Evolutionary conservation across 2,888 invertebrate species (phyloP).

Genomic region (Iselma pallidipennis): DNA sequence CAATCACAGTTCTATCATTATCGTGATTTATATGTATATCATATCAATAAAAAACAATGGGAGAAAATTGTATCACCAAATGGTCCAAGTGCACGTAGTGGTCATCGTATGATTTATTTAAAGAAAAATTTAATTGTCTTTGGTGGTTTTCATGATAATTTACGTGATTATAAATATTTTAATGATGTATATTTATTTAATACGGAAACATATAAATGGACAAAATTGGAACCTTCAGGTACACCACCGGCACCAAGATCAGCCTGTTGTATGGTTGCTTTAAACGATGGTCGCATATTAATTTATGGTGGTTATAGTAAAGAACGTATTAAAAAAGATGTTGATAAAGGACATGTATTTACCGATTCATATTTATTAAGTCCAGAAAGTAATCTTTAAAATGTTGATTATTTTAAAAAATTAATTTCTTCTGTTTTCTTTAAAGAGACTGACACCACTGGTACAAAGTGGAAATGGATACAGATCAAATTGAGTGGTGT

Average conservation of each 20-base stretch:
- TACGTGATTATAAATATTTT: constrained; percentile 83
- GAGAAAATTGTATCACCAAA: constrained; percentile 75
- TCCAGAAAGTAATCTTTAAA: constrained; percentile 70
- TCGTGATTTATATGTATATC: constrained; percentile 87
- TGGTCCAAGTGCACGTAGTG: constrained; percentile 83
- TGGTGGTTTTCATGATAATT: constrained; percentile 92
- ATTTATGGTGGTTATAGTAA: constrained; percentile 81
- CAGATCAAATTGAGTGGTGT: constrained; percentile 68
- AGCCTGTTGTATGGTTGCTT: constrained; percentile 75
- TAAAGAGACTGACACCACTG: constrained; percentile 64
- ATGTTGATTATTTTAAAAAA: constrained; percentile 1
- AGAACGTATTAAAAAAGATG: constrained; percentile 72
- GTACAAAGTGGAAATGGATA: constrained; percentile 73
- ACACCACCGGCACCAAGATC: constrained; percentile 76
- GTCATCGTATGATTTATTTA: constrained; percentile 83
- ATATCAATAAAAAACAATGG: constrained; percentile 71
- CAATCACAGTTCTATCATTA: constrained; percentile 94
- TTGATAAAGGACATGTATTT: constrained; percentile 72
- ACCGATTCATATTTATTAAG: constrained; percentile 70
- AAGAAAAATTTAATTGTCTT: constrained; percentile 83
- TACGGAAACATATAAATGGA: constrained; percentile 79
- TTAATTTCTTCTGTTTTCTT: constrained; percentile 18
- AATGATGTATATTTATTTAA: constrained; percentile 86
- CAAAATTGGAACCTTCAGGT: constrained; percentile 68
- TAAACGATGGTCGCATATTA: constrained; percentile 66